Base-by-base conservation (phyloP, 1,140 invertebrate genomes). In the Zaprionus kolodkinae region DNA sequence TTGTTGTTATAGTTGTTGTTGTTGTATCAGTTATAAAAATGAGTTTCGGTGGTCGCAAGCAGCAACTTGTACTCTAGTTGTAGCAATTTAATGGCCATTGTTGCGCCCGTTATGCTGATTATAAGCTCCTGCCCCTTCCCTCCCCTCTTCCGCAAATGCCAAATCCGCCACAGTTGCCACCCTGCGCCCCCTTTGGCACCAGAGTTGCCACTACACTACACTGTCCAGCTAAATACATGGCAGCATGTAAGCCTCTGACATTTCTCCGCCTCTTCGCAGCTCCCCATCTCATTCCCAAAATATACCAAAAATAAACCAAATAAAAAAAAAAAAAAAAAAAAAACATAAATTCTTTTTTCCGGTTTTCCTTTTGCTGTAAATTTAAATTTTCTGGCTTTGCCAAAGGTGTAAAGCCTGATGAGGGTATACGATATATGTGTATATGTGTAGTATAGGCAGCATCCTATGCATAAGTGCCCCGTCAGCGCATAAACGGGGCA, bases 331-430 rank as follows among this genome's bases (percentile, higher is more conserved):
- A 45, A 15, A 45, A 45, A 45, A 17, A 45, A 45, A 45, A 45
- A 45, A 45, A 45, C n/a, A 45, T 45, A 15, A 6, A 45, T 15
- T 21, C 21, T 21, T 45, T 9, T 21, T 36, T 59, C n/a, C 15
- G n/a, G 3, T 59, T 59, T 60, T 2, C 38, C 12, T 52, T 25
- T 40, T 60, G 12, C 74, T 55, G 45, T 78, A 74, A 74, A 79
- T 79, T 79, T 79, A 64, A 79, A 79, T 79, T 79, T 79, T 79
- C 54, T 48, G 43, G 74, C 70, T 79, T 72, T 64, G 59, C 76
- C 63, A 79, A 79, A 79, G 77, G 77, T 79, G 77, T 79, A 79
- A 79, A 79, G 77, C 77, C 77, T 79, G 78, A 79, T 79, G 78
- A 79, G 78, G 77, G 78, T 79, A 74, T 60, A 57, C 77, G 54